A percentile compares a stretch with the other conserved stretches of the same genome.
These are phyloP conservation scores for Danio albolineatus DNA, from an alignment of 2,797 vertebrate species.

Conservation along the genomic window DNA sequence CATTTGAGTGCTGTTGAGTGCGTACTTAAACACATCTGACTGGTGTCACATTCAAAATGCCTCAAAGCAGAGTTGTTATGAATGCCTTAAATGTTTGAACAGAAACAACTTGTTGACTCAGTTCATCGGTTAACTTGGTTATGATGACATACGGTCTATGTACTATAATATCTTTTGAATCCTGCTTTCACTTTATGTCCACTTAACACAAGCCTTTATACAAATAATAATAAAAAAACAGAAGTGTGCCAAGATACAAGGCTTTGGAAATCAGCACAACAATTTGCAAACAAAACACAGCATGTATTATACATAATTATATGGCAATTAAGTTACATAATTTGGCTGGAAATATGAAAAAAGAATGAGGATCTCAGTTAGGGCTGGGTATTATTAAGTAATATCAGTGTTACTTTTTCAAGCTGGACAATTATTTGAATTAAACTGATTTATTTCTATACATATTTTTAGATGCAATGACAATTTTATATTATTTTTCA, in stretches of 20 bases:
- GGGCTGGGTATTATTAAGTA: no score
- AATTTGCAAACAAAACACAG: neutral
- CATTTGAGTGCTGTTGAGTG: no score
- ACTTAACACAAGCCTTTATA: neutral
- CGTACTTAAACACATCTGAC: no score
- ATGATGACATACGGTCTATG: constrained; percentile 2
- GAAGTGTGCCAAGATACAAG: neutral
- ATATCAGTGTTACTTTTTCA: no score
- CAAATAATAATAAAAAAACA: neutral
- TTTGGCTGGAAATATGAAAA: neutral
- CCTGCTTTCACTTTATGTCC: neutral
- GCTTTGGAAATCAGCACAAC: neutral
- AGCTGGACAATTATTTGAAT: no score
- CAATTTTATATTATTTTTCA: neutral
- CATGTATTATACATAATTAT: constrained; percentile 1
- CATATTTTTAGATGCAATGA: neutral
- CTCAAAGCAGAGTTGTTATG: constrained; percentile 1
- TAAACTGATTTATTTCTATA: no score
- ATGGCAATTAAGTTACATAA: neutral
- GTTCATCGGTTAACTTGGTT: neutral
- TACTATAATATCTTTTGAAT: constrained; percentile 1
- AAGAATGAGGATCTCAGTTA: neutral
- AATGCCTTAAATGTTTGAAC: neutral
- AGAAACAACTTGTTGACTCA: neutral
- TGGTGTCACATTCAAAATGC: neutral